Evolutionary conservation across 2,797 vertebrate genomes (phyloP), one percentile per base, ranked within the genome.

Genomic region (Onychomys torridus): DNA sequence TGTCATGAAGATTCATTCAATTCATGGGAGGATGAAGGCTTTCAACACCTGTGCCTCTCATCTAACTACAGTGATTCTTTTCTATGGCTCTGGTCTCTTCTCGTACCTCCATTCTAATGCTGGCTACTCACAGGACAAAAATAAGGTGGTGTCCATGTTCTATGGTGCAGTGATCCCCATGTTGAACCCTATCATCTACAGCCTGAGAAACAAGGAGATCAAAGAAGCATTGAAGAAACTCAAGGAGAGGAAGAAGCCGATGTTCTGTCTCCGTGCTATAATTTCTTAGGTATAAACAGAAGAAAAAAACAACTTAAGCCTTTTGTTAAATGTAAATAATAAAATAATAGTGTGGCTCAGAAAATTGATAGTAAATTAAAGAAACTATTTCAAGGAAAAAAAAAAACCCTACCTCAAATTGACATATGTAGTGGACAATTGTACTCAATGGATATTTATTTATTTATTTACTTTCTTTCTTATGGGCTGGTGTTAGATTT

Each of bases 31-130:
- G n/a, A 84, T 27, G 3, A 97, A 97, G 86, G 84, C 97, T 57
- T 98, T 97, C 76, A 97, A 89, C 23, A 96, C 97, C 84, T 96
- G 97, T 16, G 95, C 84, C 77, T 97, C 97, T 93, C 97, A 93
- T 49, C 77, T 97, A 40, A 91, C 77, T 52, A 85, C 86, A 9
- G 96, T 96, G 59, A 69, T 90, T 75, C 90, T 98, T 67, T 96
- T 96, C 85, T 96, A 82, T 9, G 92, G 96, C 19, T 97, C 97
- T 57, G 92, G 97, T 59, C 85, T 98, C 43, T 97, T 97, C 21
- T 93, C 97, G 7, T 95, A 97, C 71, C 92, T 97, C 27, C 91
- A 91, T 40, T 95, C 95, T 9, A 75, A 69, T 29, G 46, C 52
- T 52, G 89, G 73, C 10, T 71, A 86, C 75, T 93, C 76, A 14